Conservation (phyloP, 2,113 vertebrate genomes). For the Myrmecophaga tridactyla region DNA sequence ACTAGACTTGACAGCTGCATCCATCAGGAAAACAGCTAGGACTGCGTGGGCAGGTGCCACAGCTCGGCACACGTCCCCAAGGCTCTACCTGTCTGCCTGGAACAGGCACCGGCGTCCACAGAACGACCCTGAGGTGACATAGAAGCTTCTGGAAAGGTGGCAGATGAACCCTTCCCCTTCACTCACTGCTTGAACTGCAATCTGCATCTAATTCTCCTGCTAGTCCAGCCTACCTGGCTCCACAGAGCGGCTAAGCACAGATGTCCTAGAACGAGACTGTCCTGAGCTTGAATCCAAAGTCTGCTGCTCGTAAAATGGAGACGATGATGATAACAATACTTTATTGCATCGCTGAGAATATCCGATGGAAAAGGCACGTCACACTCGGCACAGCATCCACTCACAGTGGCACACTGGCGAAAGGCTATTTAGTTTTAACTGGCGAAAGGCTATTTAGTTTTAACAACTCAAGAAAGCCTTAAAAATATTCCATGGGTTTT, state of each 20-base stretch:
- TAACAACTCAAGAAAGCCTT: neutral
- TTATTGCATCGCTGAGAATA: rapidly evolving
- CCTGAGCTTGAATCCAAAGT: neutral
- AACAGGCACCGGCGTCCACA: too few relatives aligned
- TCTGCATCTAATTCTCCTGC: neutral
- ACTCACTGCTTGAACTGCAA: neutral
- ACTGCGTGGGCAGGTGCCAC: neutral
- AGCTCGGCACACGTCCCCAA: neutral
- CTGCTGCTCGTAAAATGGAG: rapidly evolving
- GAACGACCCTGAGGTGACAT: neutral
- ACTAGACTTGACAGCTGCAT: neutral
- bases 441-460: neutral
- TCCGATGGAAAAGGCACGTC: neutral
- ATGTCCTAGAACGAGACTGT: too few relatives aligned
- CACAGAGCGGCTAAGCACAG: neutral
- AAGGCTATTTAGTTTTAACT: neutral
- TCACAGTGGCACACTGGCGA: rapidly evolving
- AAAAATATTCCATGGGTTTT: rapidly evolving
- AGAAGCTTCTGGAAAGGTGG: neutral
- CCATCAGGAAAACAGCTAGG: neutral
- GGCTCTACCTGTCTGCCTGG: neutral
- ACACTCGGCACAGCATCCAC: rapidly evolving
- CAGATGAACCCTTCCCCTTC: neutral
- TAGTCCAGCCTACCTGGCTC: too few relatives aligned
- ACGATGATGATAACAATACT: too few relatives aligned